These are phyloP conservation scores for Patella ulyssiponensis DNA, from an alignment of 2,888 invertebrate species.

Conservation along the genomic window DNA sequence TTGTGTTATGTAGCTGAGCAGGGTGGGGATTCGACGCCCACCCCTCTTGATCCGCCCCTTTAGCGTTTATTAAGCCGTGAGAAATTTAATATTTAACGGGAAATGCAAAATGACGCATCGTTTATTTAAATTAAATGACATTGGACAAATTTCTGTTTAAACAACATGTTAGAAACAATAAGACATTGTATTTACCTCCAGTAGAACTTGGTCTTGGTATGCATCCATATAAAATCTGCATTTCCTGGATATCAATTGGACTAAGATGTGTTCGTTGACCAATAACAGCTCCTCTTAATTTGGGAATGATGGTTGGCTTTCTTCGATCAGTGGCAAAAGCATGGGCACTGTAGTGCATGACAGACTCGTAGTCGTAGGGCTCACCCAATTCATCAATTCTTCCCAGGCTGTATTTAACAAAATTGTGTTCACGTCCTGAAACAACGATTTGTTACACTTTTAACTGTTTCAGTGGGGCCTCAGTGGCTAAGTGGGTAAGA, in stretches of 20 bases:
- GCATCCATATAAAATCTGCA: slow-evolving; percentile 71
- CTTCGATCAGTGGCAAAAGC: slow-evolving; percentile 74
- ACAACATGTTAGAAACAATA: no score
- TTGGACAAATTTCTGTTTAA: no score
- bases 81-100: no score
- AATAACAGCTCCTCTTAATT: slow-evolving; percentile 74
- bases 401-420: slow-evolving; percentile 45
- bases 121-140: no score
- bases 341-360: slow-evolving; percentile 81
- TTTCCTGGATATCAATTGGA: slow-evolving; percentile 69
- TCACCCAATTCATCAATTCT: slow-evolving; percentile 48
- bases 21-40: no score
- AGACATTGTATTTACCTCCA: neutral
- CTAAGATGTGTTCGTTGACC: slow-evolving; percentile 74
- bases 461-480: neutral
- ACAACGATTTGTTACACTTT: neutral
- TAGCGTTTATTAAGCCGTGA: no score
- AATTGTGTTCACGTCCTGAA: slow-evolving; percentile 51
- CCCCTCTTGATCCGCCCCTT: no score
- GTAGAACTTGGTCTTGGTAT: slow-evolving; percentile 22
- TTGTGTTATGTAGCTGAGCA: no score
- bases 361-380: slow-evolving; percentile 84
- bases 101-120: no score
- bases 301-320: slow-evolving; percentile 74
- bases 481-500: no score